Percentiles rank a stretch among this genome's conserved stretches.
Evolutionary conservation across 2,888 invertebrate species (phyloP).

Genomic region (Cosmorhoe ocellata): DNA sequence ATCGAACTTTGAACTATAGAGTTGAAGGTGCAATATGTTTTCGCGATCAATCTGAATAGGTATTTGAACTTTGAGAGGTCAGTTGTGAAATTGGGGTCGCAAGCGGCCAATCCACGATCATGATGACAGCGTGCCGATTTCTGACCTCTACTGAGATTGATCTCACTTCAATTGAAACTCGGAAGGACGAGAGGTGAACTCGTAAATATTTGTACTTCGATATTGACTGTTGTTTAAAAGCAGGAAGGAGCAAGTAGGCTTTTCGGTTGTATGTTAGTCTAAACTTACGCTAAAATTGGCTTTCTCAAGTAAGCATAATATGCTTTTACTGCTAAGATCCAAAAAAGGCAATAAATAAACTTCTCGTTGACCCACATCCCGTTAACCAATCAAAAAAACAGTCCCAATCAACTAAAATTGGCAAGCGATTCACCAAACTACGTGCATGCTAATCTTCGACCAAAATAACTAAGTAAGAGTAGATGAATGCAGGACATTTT

Average conservation of each 20-base stretch:
- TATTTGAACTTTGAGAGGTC: constrained; percentile 62
- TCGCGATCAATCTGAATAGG: constrained; percentile 38
- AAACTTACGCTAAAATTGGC: too few species aligned
- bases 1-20: background rate
- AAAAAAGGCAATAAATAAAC: too few species aligned
- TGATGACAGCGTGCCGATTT: constrained; percentile 40
- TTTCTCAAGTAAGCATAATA: too few species aligned
- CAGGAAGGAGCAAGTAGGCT: too few species aligned
- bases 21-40: constrained; percentile 34
- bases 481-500: too few species aligned
- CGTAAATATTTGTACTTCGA: constrained; percentile 1
- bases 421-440: background rate
- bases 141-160: constrained; percentile 34
- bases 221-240: background rate
- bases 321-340: too few species aligned
- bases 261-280: too few species aligned
- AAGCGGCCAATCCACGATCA: constrained; percentile 56
- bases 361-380: too few species aligned
- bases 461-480: too few species aligned
- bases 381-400: too few species aligned
- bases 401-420: constrained; percentile 1
- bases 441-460: background rate
- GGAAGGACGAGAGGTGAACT: constrained; percentile 9
- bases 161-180: constrained; percentile 20
- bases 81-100: constrained; percentile 67